phyloP scores from a whole-genome alignment of 2,888 invertebrate genomes.

The Eristalinus aeneus region DNA sequence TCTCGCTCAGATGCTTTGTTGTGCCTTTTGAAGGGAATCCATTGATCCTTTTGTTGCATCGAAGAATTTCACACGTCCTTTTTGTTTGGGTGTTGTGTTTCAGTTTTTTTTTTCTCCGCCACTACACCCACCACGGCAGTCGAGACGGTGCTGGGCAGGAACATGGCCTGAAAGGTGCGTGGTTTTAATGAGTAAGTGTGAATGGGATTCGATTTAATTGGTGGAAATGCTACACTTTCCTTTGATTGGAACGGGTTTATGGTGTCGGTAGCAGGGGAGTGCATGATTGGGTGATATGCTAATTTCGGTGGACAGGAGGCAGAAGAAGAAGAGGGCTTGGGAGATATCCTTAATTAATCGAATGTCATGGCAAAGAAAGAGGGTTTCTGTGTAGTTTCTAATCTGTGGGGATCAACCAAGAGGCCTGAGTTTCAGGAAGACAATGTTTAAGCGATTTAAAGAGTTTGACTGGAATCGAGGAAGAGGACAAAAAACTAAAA shows the following conservation, averaged over 20 bases:
- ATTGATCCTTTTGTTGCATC: conserved; percentile 66
- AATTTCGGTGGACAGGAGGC: neutral
- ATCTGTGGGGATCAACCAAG: too few relatives aligned
- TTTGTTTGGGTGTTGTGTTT: conserved; percentile 27
- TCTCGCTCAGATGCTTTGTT: conserved; percentile 35
- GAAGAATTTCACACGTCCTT: conserved; percentile 68
- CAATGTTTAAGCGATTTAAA: too few relatives aligned
- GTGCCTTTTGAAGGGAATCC: conserved; percentile 40
- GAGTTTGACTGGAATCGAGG: too few relatives aligned
- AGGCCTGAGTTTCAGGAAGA: too few relatives aligned
- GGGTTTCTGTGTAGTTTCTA: too few relatives aligned
- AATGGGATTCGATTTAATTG: conserved; percentile 47
- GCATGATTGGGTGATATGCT: neutral
- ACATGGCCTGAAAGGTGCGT: conserved; percentile 54
- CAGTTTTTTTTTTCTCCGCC: neutral
- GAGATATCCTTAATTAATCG: too few relatives aligned
- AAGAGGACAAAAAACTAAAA: too few relatives aligned
- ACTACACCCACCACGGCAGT: neutral
- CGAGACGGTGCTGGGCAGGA: neutral
- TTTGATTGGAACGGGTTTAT: neutral
- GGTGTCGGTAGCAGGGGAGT: neutral
- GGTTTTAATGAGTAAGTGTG: conserved; percentile 57
- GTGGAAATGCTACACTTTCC: neutral
- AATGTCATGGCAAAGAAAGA: too few relatives aligned
- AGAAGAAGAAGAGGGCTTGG: too few relatives aligned